Evolutionary conservation across 2,888 invertebrate species (phyloP).

Genomic region (Platynereis dumerilii): DNA sequence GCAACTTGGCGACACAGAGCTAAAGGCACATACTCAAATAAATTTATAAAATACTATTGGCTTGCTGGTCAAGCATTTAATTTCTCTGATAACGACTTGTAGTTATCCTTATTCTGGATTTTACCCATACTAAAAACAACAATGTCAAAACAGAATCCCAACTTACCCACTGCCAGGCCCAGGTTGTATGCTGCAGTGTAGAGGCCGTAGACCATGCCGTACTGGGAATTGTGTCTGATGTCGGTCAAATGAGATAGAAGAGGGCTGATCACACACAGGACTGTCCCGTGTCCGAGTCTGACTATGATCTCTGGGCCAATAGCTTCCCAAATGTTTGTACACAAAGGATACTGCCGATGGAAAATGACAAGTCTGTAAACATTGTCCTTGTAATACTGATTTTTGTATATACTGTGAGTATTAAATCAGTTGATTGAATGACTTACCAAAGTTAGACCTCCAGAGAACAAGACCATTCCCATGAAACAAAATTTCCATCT

Average conservation of each 20-base stretch:
- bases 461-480: conserved; percentile 14
- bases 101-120: no score
- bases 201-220: conserved; percentile 22
- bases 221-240: conserved; percentile 20
- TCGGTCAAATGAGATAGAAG: conserved; percentile 21
- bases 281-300: conserved; percentile 21
- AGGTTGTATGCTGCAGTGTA: conserved; percentile 27
- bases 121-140: no score
- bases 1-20: no score
- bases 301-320: conserved; percentile 19
- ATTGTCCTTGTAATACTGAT: no score
- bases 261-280: conserved; percentile 25
- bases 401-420: no score
- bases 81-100: no score
- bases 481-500: conserved; percentile 20
- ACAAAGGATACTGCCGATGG: conserved; percentile 18
- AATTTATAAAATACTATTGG: no score
- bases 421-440: no score
- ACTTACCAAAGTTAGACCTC: conserved; percentile 14
- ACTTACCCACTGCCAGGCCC: conserved; percentile 20
- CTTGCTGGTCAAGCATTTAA: no score
- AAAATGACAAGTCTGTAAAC: background rate
- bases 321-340: conserved; percentile 21
- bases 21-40: no score
- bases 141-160: no score